Conservation (phyloP, 2,888 invertebrate species). For the Penaeus monodon region DNA sequence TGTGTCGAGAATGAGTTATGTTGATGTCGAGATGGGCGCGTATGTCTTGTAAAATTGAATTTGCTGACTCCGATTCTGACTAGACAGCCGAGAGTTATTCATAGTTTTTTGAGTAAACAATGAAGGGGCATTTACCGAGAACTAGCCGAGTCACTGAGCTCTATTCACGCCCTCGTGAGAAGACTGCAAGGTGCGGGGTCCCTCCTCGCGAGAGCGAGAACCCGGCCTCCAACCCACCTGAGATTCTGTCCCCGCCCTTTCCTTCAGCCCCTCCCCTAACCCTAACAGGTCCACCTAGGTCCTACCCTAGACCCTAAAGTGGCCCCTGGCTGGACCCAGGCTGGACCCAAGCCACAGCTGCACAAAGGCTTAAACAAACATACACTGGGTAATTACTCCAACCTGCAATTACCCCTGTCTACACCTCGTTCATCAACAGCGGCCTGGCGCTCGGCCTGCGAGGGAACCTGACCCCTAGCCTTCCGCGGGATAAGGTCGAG, state of each 20-base stretch:
- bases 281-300: slow-evolving; percentile 22
- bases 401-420: slow-evolving; percentile 64
- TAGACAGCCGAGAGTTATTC: too few species aligned
- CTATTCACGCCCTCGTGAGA: too few species aligned
- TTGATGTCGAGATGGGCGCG: too few species aligned
- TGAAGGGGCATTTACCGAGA: too few species aligned
- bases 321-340: slow-evolving; percentile 49
- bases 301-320: slow-evolving; percentile 45
- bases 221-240: neutral
- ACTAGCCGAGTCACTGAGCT: too few species aligned
- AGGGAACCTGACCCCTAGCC: slow-evolving; percentile 29
- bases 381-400: slow-evolving; percentile 64
- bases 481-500: slow-evolving; percentile 8
- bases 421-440: slow-evolving; percentile 63
- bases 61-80: too few species aligned
- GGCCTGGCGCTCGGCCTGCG: slow-evolving; percentile 3
- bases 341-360: slow-evolving; percentile 57
- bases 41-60: too few species aligned
- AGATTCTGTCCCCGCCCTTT: slow-evolving; percentile 15
- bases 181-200: too few species aligned
- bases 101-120: too few species aligned
- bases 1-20: too few species aligned
- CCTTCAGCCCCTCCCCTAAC: slow-evolving; percentile 22
- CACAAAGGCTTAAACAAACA: slow-evolving; percentile 65
- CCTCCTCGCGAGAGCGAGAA: too few species aligned